A percentile compares a stretch with the other conserved stretches of the same genome.
phyloP scores from a whole-genome alignment of 2,888 invertebrate genomes.

The Tiliacea aurago region DNA sequence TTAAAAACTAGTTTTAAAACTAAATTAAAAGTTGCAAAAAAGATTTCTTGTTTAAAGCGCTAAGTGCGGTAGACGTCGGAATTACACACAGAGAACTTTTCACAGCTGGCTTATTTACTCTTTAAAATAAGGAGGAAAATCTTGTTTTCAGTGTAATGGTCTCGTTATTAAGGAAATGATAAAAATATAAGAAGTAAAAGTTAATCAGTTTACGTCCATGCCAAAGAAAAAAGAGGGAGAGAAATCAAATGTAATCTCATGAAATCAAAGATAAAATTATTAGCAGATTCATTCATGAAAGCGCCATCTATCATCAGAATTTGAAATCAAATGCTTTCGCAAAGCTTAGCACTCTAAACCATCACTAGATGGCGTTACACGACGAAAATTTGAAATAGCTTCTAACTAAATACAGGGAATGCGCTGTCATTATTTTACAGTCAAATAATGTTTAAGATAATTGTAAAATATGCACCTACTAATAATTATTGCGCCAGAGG shows the following conservation, averaged over 20 bases:
- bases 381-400: neutral
- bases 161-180: neutral
- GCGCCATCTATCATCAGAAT: conserved; percentile 32
- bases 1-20: neutral
- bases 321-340: neutral
- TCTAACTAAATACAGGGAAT: conserved; percentile 1
- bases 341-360: too few relatives aligned
- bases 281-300: neutral
- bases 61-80: neutral
- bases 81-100: neutral
- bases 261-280: neutral
- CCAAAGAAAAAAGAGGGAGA: neutral
- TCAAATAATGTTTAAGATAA: neutral
- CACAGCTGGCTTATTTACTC: neutral
- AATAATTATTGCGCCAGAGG: neutral
- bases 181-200: neutral
- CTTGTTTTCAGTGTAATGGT: neutral
- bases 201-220: conserved; percentile 5
- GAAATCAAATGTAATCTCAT: neutral
- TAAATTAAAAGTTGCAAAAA: neutral
- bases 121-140: neutral
- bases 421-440: neutral
- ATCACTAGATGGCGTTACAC: neutral
- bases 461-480: neutral
- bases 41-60: neutral